Evolutionary conservation across 2,888 invertebrate species (phyloP).

Genomic region (Neocrepidodera transversa): DNA sequence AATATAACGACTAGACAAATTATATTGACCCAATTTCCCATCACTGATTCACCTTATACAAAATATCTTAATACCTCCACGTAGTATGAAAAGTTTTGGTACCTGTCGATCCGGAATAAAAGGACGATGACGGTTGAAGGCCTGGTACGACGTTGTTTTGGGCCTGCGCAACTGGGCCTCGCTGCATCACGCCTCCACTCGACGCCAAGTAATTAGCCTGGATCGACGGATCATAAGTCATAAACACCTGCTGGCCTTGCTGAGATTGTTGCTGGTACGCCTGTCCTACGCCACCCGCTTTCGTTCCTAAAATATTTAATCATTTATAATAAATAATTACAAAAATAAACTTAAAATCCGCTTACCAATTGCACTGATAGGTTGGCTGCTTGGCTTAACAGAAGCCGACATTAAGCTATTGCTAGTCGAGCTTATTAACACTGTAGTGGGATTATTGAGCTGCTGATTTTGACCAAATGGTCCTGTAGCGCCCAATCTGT

Average conservation of each 20-base stretch:
- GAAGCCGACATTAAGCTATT: conserved; percentile 89
- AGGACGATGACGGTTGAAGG: conserved; percentile 63
- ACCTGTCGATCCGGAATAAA: conserved; percentile 64
- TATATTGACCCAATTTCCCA: too few species aligned
- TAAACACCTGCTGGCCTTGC: conserved; percentile 63
- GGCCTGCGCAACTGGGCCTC: conserved; percentile 64
- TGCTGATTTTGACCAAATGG: conserved; percentile 84
- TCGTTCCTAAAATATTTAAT: conserved; percentile 63
- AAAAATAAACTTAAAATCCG: too few species aligned
- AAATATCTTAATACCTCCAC: conserved; percentile 41
- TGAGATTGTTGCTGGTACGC: conserved; percentile 66
- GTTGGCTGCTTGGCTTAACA: conserved; percentile 80
- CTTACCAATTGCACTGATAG: conserved; percentile 80
- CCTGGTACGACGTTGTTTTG: conserved; percentile 62
- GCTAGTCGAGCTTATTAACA: conserved; percentile 86
- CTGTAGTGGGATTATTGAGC: conserved; percentile 84
- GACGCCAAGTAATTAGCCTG: conserved; percentile 67
- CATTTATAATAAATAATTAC: too few species aligned
- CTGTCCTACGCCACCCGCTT: conserved; percentile 65
- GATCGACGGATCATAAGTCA: conserved; percentile 67
- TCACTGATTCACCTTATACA: conserved; percentile 11
- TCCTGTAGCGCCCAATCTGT: conserved; percentile 62
- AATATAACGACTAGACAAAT: too few species aligned
- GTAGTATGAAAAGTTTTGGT: conserved; percentile 52
- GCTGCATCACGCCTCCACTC: conserved; percentile 67